Base-by-base conservation (phyloP, 2,797 vertebrate genomes). In the Poeciliopsis presidionis region DNA sequence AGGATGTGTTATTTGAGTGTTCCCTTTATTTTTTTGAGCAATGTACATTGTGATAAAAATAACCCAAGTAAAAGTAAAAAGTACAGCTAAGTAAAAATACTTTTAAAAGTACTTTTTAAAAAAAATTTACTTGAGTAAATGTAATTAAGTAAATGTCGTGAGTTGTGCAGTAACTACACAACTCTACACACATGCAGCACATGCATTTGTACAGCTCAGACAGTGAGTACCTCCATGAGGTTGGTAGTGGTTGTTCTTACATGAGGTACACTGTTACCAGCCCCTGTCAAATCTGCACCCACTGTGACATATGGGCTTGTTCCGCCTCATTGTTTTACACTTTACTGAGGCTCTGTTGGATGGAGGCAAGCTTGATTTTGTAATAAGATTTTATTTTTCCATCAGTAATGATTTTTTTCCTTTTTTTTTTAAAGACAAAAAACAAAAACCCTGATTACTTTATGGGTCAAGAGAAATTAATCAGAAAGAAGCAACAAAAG, bases 281-380 rank as follows among this genome's bases (percentile, higher is more conserved):
- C 76, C 87, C 84, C 84, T 76, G 84, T 86, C 81, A 86, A 49
- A 77, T 84, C 77, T 78, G 74, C 61, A 72, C 16, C 76, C 84
- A 72, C 80, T 82, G 80, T 92, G 92, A 93, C 78, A 79, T 85
- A 91, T 90, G 87, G 75, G 30, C 61, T 13, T 25, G 92, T 94
- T 93, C 88, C 71, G 47, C 91, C 70, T 75, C 92, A 92, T 89
- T 90, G 88, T 91, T 82, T 85, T 67, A 87, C 81, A 87, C 88
- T 90, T 85, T 82, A 81, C 83, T 78, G 65, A 14, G 76, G 79
- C 67, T 79, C 79, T 79, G 73, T 76, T 79, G 63, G 81, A 87
- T 90, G 79, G 74, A 86, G 74, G 63, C 72, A 18, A 7, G 74
- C 70, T 49, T 73, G 61, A 75, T 78, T 78, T 46, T 20, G 78